Percentiles rank a stretch among this genome's conserved stretches.
These are phyloP conservation scores for Brevimyrus niger DNA, from an alignment of 2,113 vertebrate genomes.

Conservation along the genomic window DNA sequence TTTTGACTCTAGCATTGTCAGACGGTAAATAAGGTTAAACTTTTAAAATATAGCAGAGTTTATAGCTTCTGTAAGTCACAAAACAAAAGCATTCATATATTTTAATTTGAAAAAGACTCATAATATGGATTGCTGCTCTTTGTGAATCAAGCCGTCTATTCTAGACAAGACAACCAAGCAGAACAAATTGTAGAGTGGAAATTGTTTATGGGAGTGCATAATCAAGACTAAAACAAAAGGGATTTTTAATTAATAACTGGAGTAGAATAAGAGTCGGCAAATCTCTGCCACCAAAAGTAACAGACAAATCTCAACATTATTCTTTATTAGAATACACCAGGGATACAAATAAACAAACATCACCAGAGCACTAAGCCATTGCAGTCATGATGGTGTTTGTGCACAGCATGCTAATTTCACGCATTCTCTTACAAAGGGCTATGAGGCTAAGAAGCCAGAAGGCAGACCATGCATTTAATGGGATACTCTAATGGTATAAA, in stretches of 20 bases:
- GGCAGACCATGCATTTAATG: neutral
- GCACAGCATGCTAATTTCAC: neutral
- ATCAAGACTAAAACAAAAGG: neutral
- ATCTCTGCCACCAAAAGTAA: neutral
- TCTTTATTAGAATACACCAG: neutral
- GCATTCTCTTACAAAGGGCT: neutral
- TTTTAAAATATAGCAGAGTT: neutral
- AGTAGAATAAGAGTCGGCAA: neutral
- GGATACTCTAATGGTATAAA: neutral
- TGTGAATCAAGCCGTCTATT: neutral
- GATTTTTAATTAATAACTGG: neutral
- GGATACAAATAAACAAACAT: neutral
- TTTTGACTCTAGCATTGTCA: neutral
- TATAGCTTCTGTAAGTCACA: neutral
- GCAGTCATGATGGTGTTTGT: neutral
- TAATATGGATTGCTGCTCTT: neutral
- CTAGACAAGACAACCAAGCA: neutral
- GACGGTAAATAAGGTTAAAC: neutral
- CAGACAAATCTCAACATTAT: neutral
- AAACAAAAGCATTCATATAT: neutral
- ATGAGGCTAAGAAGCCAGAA: neutral
- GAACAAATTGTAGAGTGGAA: neutral
- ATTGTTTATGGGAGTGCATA: neutral
- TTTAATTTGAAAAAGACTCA: neutral
- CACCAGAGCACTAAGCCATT: neutral